Conservation (phyloP, 2,113 vertebrate genomes). For the Hepsetus odoe region DNA sequence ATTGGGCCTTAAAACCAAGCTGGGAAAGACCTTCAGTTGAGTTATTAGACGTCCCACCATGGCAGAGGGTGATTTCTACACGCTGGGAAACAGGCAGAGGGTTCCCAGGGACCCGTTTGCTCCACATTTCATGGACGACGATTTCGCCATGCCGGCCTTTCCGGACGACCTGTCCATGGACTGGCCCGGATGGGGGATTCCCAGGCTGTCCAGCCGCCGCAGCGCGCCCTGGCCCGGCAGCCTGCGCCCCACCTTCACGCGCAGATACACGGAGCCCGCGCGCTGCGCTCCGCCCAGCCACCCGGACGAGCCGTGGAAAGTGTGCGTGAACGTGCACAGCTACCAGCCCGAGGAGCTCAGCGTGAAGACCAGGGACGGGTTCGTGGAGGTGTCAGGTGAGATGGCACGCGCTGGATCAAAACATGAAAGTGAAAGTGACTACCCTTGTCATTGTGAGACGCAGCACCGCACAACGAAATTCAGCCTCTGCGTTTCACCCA, state of each 20-base stretch:
- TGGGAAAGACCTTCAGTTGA: neutral
- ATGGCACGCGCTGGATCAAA: neutral
- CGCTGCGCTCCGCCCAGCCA: conserved; percentile 76
- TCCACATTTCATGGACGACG: conserved; percentile 90
- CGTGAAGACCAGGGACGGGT: conserved; percentile 93
- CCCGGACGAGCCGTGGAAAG: conserved; percentile 93
- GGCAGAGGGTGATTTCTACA: conserved; percentile 90
- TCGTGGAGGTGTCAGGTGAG: conserved; percentile 97
- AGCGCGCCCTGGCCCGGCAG: conserved; percentile 80
- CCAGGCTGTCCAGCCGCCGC: conserved; percentile 79
- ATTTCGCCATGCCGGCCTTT: conserved; percentile 90
- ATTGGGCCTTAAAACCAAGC: neutral
- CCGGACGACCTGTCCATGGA: conserved; percentile 87
- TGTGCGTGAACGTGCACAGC: conserved; percentile 98
- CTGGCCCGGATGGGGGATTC: conserved; percentile 93
- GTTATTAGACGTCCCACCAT: conserved; percentile 68
- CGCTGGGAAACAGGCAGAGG: conserved; percentile 79
- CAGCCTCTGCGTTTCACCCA: too few relatives aligned
- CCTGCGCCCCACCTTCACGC: conserved; percentile 82
- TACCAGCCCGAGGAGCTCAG: conserved; percentile 91
- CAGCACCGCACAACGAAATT: too few relatives aligned
- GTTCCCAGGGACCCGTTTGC: conserved; percentile 86
- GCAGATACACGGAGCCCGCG: conserved; percentile 81
- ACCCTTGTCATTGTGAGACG: too few relatives aligned
- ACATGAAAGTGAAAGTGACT: too few relatives aligned